Evolutionary conservation across 2,888 invertebrate species (phyloP), one percentile per base, ranked within the genome.

Genomic region (Andrena marginata): DNA sequence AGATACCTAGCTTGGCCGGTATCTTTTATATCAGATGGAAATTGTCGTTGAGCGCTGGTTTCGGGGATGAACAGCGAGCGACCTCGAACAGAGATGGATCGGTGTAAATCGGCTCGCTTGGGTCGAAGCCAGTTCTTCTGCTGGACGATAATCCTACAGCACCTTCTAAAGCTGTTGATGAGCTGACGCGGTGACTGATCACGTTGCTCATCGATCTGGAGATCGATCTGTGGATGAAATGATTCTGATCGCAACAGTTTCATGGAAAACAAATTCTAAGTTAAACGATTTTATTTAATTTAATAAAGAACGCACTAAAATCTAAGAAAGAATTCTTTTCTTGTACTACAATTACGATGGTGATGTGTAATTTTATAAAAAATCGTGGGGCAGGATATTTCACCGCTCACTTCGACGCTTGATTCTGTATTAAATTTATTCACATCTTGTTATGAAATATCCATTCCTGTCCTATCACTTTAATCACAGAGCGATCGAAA

Each of bases 31-130:
- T 93, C 8, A 94, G 87, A 86, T 92, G 93, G 87, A 93, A 92
- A 71, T 93, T 94, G 76, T 92, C 92, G 76, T 92, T 89, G 23
- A 90, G 94, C 26, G 94, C 92, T 2, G 95, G 94, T 69, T 95
- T 95, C 3, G 96, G 96, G 90, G 96, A 95, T 49, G 97, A 95
- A 69, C 97, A 97, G 92, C 97, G 95, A 42, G 97, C 97, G 87
- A 98, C 96, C 94, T 98, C 98, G 92, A 98, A 98, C 51, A 98
- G 95, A 2, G 98, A 98, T 0, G 98, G 98, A 94, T 98, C 98
- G 0, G 98, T 98, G 94, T 98, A 98, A 89, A 98, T 98, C 0
- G 98, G 98, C 93, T 98, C 98, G 92, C 98, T 98, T 51, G 98
- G 98, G 93, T 98, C 97, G 91, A 98, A 98, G 69, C 95, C 84